These are phyloP conservation scores for Cydia strobilella DNA, from an alignment of 1,140 invertebrate genomes.

Conservation along the genomic window DNA sequence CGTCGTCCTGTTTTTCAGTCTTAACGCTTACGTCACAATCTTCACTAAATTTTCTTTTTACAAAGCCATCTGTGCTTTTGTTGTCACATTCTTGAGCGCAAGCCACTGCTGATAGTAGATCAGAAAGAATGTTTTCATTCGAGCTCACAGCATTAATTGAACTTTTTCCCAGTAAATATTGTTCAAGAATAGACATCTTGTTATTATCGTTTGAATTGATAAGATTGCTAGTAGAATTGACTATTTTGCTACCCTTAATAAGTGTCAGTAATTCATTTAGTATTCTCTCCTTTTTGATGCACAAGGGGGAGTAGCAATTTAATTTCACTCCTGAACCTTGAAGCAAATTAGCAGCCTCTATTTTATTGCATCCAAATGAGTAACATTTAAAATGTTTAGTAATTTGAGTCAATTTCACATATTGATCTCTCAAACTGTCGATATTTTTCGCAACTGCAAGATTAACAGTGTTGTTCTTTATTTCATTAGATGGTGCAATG, in stretches of 20 bases:
- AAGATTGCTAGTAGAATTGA: slow-evolving; percentile 55
- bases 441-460: slow-evolving; percentile 83
- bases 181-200: slow-evolving; percentile 76
- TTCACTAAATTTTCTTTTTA: slow-evolving; percentile 69
- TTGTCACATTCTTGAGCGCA: slow-evolving; percentile 80
- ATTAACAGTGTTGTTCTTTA: slow-evolving; percentile 72
- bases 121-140: slow-evolving; percentile 82
- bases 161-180: slow-evolving; percentile 73
- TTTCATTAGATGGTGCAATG: slow-evolving; percentile 43
- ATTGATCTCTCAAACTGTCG: slow-evolving; percentile 83
- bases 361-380: slow-evolving; percentile 84
- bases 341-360: slow-evolving; percentile 61
- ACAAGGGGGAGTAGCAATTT: slow-evolving; percentile 89
- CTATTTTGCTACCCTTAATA: slow-evolving; percentile 82
- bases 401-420: slow-evolving; percentile 83
- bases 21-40: slow-evolving; percentile 75
- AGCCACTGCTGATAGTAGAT: slow-evolving; percentile 82
- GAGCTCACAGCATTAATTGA: slow-evolving; percentile 51
- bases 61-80: slow-evolving; percentile 69
- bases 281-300: slow-evolving; percentile 85
- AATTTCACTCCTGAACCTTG: slow-evolving; percentile 72
- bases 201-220: slow-evolving; percentile 66
- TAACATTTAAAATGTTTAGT: slow-evolving; percentile 87
- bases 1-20: slow-evolving; percentile 54
- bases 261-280: slow-evolving; percentile 85